A percentile compares a stretch with the other conserved stretches of the same genome.
Evolutionary conservation across 2,888 invertebrate genomes (phyloP).

Genomic region (Drosophila dives): DNA sequence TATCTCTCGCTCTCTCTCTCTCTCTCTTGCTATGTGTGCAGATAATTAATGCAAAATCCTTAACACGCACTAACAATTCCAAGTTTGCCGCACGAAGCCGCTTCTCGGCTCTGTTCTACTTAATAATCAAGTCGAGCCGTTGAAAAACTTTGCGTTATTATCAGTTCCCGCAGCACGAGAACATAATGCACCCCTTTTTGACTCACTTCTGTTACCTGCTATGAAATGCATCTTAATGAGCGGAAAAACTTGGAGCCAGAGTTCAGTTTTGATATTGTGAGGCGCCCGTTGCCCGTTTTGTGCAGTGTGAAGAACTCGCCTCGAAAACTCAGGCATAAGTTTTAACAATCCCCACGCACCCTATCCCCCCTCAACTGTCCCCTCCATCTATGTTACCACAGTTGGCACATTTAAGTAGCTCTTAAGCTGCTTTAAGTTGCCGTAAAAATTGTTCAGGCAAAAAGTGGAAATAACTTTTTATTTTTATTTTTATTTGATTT

Average conservation of each 20-base stretch:
- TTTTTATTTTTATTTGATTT: constrained; percentile 9
- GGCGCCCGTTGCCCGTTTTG: not conserved
- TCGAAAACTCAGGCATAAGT: constrained; percentile 52
- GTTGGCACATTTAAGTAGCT: constrained; percentile 42
- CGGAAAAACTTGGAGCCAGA: constrained; percentile 33
- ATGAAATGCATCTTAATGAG: constrained; percentile 78
- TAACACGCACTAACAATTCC: constrained; percentile 75
- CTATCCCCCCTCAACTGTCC: not conserved
- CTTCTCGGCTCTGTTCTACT: constrained; percentile 17
- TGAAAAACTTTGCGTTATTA: constrained; percentile 70
- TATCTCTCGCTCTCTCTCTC: not conserved
- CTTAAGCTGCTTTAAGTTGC: constrained; percentile 76
- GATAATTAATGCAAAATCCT: constrained; percentile 80
- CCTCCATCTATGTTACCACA: not conserved
- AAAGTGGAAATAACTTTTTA: constrained; percentile 51
- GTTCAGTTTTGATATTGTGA: constrained; percentile 1
- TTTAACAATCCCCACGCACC: constrained; percentile 16
- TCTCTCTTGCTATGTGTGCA: not conserved
- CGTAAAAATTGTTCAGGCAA: constrained; percentile 64
- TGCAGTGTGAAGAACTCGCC: constrained; percentile 20
- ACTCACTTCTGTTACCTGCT: constrained; percentile 15
- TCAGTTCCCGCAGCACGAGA: constrained; percentile 48
- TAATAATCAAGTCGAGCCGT: constrained; percentile 70
- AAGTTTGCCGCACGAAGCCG: constrained; percentile 56
- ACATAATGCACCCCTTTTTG: constrained; percentile 59